A percentile compares a stretch with the other conserved stretches of the same genome.
Evolutionary conservation across 2,113 vertebrate genomes (phyloP).

Genomic region (Myodes glareolus): DNA sequence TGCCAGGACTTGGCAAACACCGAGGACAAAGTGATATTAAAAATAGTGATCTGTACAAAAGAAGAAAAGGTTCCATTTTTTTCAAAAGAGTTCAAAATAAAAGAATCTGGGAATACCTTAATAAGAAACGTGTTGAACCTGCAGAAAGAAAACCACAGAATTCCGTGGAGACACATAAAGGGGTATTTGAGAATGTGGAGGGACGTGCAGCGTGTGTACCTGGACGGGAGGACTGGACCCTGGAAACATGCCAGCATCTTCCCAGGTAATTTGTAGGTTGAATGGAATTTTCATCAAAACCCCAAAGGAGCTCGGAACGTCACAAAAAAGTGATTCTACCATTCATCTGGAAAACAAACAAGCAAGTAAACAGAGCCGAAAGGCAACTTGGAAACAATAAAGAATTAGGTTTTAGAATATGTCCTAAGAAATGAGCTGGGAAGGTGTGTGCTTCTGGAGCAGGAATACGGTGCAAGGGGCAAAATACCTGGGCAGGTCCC

Average conservation of each 20-base stretch:
- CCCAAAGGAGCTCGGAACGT: slow-evolving; percentile 61
- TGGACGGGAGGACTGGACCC: slow-evolving; percentile 8
- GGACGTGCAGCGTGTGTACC: not conserved
- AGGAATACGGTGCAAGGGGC: not conserved
- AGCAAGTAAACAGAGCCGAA: slow-evolving; percentile 14
- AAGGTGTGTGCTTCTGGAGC: not conserved
- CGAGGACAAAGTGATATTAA: slow-evolving; percentile 40
- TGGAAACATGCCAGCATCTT: slow-evolving; percentile 66
- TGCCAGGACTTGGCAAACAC: slow-evolving; percentile 54
- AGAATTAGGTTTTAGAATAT: slow-evolving; percentile 34
- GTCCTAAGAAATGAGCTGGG: not conserved
- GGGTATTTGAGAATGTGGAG: slow-evolving; percentile 4
- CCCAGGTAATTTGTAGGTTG: slow-evolving; percentile 72
- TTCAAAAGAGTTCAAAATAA: not conserved
- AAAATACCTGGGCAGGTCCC: not conserved
- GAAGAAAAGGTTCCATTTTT: not conserved
- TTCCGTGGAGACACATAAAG: slow-evolving; percentile 1
- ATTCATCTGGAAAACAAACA: slow-evolving; percentile 68
- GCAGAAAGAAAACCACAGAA: slow-evolving; percentile 35
- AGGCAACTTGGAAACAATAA: slow-evolving; percentile 53
- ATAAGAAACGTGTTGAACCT: slow-evolving; percentile 45
- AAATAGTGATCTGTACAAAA: slow-evolving; percentile 46
- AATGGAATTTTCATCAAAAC: slow-evolving; percentile 68
- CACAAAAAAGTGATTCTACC: slow-evolving; percentile 53
- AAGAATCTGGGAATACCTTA: slow-evolving; percentile 49